These are phyloP conservation scores for Elysia chlorotica DNA, from an alignment of 1,140 invertebrate genomes.

Conservation along the genomic window DNA sequence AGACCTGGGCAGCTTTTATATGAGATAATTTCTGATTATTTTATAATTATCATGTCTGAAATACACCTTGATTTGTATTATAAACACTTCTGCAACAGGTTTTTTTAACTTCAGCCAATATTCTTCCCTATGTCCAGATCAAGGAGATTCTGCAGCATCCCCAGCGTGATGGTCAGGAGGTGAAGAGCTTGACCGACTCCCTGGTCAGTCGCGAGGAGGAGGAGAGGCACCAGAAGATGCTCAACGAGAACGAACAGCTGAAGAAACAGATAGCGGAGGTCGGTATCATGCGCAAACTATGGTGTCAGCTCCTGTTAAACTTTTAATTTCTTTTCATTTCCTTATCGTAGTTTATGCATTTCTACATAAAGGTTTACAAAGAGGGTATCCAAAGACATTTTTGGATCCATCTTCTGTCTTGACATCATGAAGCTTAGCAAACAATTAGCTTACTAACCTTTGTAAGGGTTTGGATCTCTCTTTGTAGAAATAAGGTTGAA, in stretches of 20 bases:
- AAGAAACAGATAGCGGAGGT: constrained; percentile 93
- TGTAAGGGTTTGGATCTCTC: neutral
- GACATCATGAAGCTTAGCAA: neutral
- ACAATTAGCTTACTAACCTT: neutral
- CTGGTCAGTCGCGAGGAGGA: constrained; percentile 88
- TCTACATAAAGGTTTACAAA: neutral
- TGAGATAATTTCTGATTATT: too few relatives aligned
- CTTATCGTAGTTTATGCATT: neutral
- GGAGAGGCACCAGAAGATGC: constrained; percentile 89
- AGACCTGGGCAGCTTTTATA: too few relatives aligned
- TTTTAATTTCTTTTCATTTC: neutral
- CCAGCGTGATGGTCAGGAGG: constrained; percentile 40
- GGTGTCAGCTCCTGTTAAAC: neutral
- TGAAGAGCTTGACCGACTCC: constrained; percentile 68
- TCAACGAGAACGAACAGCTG: constrained; percentile 94
- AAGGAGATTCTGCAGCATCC: constrained; percentile 35
- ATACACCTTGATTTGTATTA: too few relatives aligned
- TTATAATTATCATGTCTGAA: too few relatives aligned
- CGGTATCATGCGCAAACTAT: constrained; percentile 38
- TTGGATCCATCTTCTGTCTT: too few relatives aligned
- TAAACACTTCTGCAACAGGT: too few relatives aligned
- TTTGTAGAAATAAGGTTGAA: too few relatives aligned
- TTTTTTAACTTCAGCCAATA: too few relatives aligned
- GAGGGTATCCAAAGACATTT: too few relatives aligned
- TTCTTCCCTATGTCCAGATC: constrained; percentile 40